A percentile compares a stretch with the other conserved stretches of the same genome.
These are phyloP conservation scores for Drosophila mercatorum DNA, from an alignment of 2,888 invertebrate species.

Conservation along the genomic window DNA sequence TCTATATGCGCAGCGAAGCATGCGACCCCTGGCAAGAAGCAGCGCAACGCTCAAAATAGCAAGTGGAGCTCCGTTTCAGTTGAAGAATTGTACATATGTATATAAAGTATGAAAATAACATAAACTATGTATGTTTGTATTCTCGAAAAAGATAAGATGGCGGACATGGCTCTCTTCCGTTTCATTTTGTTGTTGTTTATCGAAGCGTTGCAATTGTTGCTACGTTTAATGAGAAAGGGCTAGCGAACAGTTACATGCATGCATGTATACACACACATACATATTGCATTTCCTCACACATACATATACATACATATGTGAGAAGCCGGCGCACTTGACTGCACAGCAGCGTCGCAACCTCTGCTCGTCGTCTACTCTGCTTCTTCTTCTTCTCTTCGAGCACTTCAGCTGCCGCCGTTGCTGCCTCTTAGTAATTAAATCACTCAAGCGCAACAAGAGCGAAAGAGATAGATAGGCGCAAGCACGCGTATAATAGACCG, in stretches of 20 bases:
- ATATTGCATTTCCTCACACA: slow-evolving; percentile 69
- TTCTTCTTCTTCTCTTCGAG: not conserved
- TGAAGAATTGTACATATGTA: slow-evolving; percentile 22
- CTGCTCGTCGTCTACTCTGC: not conserved
- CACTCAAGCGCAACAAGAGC: slow-evolving; percentile 64
- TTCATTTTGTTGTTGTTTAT: slow-evolving; percentile 70
- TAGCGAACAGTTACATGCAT: slow-evolving; percentile 22
- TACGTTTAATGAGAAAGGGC: slow-evolving; percentile 53
- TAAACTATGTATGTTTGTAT: slow-evolving; percentile 29
- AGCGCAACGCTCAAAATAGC: slow-evolving; percentile 61
- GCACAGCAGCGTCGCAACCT: slow-evolving; percentile 49
- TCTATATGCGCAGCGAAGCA: slow-evolving; percentile 70
- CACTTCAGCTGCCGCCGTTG: slow-evolving; percentile 26
- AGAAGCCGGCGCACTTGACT: slow-evolving; percentile 66
- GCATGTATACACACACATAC: slow-evolving; percentile 16
- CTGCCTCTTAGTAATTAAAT: slow-evolving; percentile 67
- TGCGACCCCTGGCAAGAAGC: slow-evolving; percentile 81
- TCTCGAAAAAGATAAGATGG: slow-evolving; percentile 59
- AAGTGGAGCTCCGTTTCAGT: slow-evolving; percentile 38
- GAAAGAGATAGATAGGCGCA: slow-evolving; percentile 2
- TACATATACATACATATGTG: not conserved
- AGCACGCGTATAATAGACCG: slow-evolving; percentile 40
- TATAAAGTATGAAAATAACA: slow-evolving; percentile 17
- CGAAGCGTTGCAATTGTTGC: slow-evolving; percentile 76
- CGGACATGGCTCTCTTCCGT: slow-evolving; percentile 64